Base-by-base conservation (phyloP, 2,888 invertebrate species). In the Sericinus montela region DNA sequence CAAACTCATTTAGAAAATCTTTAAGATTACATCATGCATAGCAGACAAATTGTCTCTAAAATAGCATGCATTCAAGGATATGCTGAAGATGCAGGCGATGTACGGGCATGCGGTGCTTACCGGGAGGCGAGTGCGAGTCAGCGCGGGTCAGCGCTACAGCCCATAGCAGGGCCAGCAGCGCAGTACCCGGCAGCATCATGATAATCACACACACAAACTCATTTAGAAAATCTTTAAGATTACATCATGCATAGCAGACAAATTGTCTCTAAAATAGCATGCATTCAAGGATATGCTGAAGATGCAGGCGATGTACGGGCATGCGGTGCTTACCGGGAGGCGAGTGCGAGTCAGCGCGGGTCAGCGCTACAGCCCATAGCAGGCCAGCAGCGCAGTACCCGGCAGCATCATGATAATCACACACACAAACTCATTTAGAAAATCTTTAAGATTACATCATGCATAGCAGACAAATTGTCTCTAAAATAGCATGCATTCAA, bases 111-210 rank as follows among this genome's bases (percentile, higher is more conserved):
- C 32, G 28, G 23, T 10, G 19, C 37, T 36, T 32, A 48, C 42
- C 48, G n/a, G 38, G 40, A 32, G 5, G 38, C 35, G 7, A 48
- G 43, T 6, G 35, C 19, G 4, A 11, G n/a, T 48, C 39, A n/a
- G 54, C 45, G 28, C 32, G 6, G 7, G 30, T 16, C 14, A 43
- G 23, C 30, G 43, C 45, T 13, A 49, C 52, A 25, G 46, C 38
- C 32, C 45, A 46, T 39, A 48, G 43, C 25, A 50, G 35, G n/a
- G 50, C 45, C 42, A 54, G 45, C 48, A 55, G 29, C 43, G 50
- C 35, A 19, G 36, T 37, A 14, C 40, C 40, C 28, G 44, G 34
- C n/a, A 40, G 29, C 15, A 38, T 38, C 0, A 13, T 10, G 19
- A 5, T 19, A 4, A 16, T 34, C 41, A 38, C 15, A 28, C 25